These are phyloP conservation scores for Melospiza melodia DNA, from an alignment of 2,113 vertebrate species.

Conservation along the genomic window DNA sequence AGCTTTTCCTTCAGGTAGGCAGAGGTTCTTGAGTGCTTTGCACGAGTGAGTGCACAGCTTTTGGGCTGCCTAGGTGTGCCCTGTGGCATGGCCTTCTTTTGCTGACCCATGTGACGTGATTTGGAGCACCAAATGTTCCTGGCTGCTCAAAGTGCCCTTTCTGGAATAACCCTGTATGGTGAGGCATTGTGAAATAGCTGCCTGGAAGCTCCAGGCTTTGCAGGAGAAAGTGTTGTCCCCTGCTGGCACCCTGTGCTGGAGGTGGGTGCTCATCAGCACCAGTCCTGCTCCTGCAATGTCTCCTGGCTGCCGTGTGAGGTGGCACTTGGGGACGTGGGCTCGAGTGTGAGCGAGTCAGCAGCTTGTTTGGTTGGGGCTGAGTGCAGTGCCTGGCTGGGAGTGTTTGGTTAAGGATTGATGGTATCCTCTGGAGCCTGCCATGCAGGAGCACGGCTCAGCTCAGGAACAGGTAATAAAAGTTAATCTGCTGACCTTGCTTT, in stretches of 20 bases:
- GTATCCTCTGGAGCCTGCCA: background rate
- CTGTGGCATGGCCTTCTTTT: background rate
- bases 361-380: background rate
- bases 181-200: background rate
- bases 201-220: background rate
- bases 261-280: background rate
- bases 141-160: background rate
- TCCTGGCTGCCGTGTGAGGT: background rate
- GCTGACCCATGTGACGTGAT: background rate
- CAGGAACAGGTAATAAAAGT: conserved; percentile 10
- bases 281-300: background rate
- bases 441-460: background rate
- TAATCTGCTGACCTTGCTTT: conserved; percentile 32
- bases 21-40: background rate
- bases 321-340: background rate
- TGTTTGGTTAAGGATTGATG: conserved; percentile 18
- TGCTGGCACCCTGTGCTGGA: background rate
- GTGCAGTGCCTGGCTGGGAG: background rate
- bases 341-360: background rate
- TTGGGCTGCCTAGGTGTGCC: background rate
- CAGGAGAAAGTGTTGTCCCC: background rate
- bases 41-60: fast-evolving
- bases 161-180: background rate
- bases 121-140: background rate
- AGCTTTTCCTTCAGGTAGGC: background rate